A percentile compares a stretch with the other conserved stretches of the same genome.
phyloP scores from a whole-genome alignment of 2,797 vertebrate species.

The Poecilia gillii region DNA sequence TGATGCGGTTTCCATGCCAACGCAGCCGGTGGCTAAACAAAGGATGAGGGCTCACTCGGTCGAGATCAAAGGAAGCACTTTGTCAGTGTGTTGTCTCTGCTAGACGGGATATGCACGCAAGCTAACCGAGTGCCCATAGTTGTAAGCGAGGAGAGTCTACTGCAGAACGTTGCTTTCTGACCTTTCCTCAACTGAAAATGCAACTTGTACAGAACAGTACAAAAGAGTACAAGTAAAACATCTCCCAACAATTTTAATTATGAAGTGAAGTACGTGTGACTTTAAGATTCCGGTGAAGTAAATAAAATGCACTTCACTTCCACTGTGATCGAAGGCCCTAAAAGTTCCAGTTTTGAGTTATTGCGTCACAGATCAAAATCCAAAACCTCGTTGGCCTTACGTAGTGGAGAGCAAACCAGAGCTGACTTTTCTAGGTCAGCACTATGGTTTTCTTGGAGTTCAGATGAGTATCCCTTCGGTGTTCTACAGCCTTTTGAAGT shows the following conservation, averaged over 20 bases:
- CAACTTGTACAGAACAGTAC: background rate
- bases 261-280: background rate
- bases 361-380: background rate
- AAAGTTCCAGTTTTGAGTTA: background rate
- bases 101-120: constrained; percentile 23
- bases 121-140: constrained; percentile 11
- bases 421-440: background rate
- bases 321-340: background rate
- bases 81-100: constrained; percentile 37
- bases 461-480: background rate
- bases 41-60: constrained; percentile 75
- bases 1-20: constrained; percentile 83
- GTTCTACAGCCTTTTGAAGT: background rate
- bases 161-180: background rate
- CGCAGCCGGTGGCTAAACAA: constrained; percentile 77
- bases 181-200: background rate
- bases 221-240: background rate
- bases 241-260: background rate
- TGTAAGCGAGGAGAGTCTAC: background rate
- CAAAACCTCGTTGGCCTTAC: background rate
- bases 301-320: background rate
- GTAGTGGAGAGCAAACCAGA: background rate
- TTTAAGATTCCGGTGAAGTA: background rate
- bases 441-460: background rate
- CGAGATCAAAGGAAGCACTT: constrained; percentile 59